These are phyloP conservation scores for Nemotelus pantherinus DNA, from an alignment of 2,888 invertebrate genomes.

Conservation along the genomic window DNA sequence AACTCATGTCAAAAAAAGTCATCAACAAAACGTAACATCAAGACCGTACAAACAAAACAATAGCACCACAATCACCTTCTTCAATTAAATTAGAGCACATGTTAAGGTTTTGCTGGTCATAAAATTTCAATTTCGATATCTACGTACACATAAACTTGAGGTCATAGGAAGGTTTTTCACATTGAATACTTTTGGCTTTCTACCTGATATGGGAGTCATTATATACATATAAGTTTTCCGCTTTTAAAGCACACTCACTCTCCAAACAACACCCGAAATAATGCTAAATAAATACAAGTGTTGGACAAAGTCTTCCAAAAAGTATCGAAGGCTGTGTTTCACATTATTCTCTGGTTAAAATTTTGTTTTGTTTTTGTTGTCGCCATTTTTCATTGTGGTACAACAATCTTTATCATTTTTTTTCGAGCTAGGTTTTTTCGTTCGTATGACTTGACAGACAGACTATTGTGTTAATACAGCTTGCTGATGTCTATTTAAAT, in stretches of 20 bases:
- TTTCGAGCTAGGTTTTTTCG: not conserved
- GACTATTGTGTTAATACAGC: slow-evolving; percentile 32
- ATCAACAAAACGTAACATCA: too few species aligned
- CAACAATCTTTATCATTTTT: slow-evolving; percentile 38
- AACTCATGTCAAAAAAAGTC: too few species aligned
- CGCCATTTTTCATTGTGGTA: slow-evolving; percentile 18
- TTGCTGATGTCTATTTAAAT: slow-evolving; percentile 18
- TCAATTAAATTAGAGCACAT: slow-evolving; percentile 9
- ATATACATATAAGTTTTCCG: not conserved
- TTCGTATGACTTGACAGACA: not conserved
- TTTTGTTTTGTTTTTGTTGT: too few species aligned
- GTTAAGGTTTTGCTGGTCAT: not conserved
- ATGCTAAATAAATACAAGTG: slow-evolving; percentile 38
- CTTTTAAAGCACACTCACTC: not conserved
- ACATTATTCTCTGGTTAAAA: too few species aligned
- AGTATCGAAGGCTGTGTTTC: not conserved
- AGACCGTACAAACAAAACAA: too few species aligned
- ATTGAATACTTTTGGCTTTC: not conserved
- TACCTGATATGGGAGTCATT: not conserved
- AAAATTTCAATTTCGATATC: slow-evolving; percentile 6
- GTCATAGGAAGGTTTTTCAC: not conserved
- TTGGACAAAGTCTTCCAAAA: not conserved
- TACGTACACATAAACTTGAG: not conserved
- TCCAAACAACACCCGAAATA: not conserved
- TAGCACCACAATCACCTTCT: not conserved